A percentile compares a stretch with the other conserved stretches of the same genome.
Evolutionary conservation across 2,113 vertebrate genomes (phyloP).

Genomic region (Petromus typicus): DNA sequence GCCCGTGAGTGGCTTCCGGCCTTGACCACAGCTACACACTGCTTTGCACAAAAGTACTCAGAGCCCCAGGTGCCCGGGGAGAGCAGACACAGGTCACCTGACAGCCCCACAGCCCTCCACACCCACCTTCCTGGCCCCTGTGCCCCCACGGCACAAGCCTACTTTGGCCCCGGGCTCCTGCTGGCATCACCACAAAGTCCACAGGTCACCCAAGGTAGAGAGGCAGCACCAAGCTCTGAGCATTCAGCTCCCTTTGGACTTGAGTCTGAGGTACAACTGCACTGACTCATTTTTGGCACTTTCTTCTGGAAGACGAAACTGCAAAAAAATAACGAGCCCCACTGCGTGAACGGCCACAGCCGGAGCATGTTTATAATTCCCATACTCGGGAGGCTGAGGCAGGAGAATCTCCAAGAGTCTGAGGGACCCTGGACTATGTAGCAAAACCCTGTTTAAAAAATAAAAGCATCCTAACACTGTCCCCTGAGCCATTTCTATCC

Average conservation of each 20-base stretch:
- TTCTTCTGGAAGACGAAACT: not conserved
- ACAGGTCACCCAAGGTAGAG: too few relatives aligned
- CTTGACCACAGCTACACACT: not conserved
- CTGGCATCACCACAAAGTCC: too few relatives aligned
- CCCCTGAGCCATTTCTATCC: not conserved
- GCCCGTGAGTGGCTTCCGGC: not conserved
- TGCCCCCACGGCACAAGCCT: too few relatives aligned
- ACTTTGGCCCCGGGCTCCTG: too few relatives aligned
- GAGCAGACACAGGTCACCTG: too few relatives aligned
- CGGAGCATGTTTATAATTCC: not conserved
- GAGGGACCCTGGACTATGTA: not conserved
- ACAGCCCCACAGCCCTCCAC: too few relatives aligned
- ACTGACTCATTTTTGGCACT: conserved; percentile 22
- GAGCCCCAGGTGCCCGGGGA: not conserved
- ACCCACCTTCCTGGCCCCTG: too few relatives aligned
- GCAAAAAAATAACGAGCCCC: not conserved
- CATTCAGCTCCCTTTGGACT: too few relatives aligned
- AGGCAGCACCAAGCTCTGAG: too few relatives aligned
- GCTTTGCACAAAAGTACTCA: not conserved
- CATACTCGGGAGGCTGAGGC: not conserved
- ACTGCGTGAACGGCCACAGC: not conserved
- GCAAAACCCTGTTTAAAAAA: not conserved
- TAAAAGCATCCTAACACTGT: not conserved
- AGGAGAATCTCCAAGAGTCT: not conserved
- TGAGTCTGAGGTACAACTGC: too few relatives aligned